These are phyloP conservation scores for Chrosomus eos DNA, from an alignment of 2,797 vertebrate genomes.

Conservation along the genomic window DNA sequence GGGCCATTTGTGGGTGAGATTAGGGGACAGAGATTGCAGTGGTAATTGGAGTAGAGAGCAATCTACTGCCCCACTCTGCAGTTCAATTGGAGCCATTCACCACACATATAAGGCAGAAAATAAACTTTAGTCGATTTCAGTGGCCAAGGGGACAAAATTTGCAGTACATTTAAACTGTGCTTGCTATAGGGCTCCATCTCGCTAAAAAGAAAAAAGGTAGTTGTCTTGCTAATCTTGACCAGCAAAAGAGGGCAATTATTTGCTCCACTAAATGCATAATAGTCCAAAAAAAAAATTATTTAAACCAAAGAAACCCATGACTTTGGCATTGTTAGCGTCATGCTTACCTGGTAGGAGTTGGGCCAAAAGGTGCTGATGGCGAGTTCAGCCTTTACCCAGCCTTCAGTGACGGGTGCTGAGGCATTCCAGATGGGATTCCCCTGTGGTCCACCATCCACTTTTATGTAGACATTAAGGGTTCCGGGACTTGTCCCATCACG, in stretches of 20 bases:
- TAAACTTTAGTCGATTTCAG: conserved; percentile 41
- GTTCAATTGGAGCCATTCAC: conserved; percentile 35
- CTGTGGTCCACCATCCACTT: conserved; percentile 93
- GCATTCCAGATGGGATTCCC: conserved; percentile 96
- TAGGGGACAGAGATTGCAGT: conserved; percentile 49
- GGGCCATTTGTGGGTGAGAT: conserved; percentile 48
- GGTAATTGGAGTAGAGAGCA: conserved; percentile 49
- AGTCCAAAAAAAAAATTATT: too few species aligned
- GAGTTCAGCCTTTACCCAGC: conserved; percentile 95
- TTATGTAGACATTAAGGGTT: conserved; percentile 91
- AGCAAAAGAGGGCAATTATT: background rate
- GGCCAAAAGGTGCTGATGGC: conserved; percentile 98
- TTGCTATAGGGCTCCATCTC: background rate
- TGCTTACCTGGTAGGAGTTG: conserved; percentile 92
- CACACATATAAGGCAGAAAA: conserved; percentile 29
- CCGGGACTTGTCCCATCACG: conserved; percentile 89
- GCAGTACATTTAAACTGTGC: conserved; percentile 2
- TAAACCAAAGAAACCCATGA: background rate
- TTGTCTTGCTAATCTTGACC: background rate
- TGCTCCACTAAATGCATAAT: background rate
- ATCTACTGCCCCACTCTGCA: conserved; percentile 36
- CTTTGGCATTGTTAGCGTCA: background rate
- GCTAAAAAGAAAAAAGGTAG: background rate
- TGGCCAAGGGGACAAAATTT: conserved; percentile 40
- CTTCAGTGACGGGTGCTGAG: conserved; percentile 88